Evolutionary conservation across 2,888 invertebrate species (phyloP), one percentile per base, ranked within the genome.

Genomic region (Epistrophe grossulariae): DNA sequence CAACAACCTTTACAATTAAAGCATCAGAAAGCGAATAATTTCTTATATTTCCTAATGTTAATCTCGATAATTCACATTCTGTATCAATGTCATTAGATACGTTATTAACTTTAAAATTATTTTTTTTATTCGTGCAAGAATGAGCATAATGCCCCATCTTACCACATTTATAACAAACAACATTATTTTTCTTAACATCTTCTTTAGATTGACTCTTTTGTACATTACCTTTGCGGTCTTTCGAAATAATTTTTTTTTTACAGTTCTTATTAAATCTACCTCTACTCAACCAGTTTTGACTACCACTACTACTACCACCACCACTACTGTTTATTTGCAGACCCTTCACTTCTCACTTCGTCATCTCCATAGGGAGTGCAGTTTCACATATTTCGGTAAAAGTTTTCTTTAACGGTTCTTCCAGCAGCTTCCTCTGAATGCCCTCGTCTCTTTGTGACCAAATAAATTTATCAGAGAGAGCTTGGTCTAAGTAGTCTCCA

Each of bases 401-500:
- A 10, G 50, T 52, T 52, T 11, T 52, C 19, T 9, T 52, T 19
- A 52, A 24, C 19, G 24, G 52, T 52, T 52, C 52, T 52, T 52
- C 52, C 52, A 52, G 15, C 11, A 52, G 52, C 52, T 52, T 52
- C 17, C 24, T 52, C 24, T 52, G 52, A 19, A 52, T 52, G 10
- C 52, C 52, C 52, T 52, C 52, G 52, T 52, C 52, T 52, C 52
- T 52, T 52, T 52, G 52, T 24, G 52, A 52, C 52, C 52, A 52
- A 13, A 52, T 52, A 24, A 52, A 52, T 52, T 52, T 52, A 52
- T 52, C 52, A 52, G 52, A 52, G 52, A 52, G 52, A 17, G 52
- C 52, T 52, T 52, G 52, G 52, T 19, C 52, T 52, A 52, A 52
- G 13, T 52, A 52, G 52, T n/a, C 24, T 52, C 19, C 52, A 52